Evolutionary conservation across 2,797 vertebrate genomes (phyloP).

Genomic region (Molossus molossus): DNA sequence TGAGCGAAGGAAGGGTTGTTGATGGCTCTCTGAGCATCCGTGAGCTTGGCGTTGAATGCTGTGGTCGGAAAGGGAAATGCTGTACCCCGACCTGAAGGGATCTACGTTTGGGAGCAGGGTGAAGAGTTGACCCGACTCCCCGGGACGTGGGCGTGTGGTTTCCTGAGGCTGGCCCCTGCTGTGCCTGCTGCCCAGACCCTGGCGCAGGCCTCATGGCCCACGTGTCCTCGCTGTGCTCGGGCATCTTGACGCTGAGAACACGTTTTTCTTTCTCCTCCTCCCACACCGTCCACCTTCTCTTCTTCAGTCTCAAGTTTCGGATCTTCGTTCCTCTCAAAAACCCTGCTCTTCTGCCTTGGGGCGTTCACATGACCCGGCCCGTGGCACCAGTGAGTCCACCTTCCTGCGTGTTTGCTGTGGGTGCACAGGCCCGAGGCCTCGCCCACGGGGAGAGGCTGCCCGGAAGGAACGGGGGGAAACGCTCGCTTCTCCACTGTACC

Average conservation of each 20-base stretch:
- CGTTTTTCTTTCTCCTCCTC: background rate
- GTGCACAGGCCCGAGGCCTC: background rate
- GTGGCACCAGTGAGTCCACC: background rate
- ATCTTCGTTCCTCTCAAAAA: background rate
- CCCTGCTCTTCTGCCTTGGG: background rate
- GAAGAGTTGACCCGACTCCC: background rate
- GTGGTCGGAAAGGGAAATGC: slow-evolving; percentile 65
- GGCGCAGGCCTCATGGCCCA: background rate
- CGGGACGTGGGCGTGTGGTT: slow-evolving; percentile 18
- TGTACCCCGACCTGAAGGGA: background rate
- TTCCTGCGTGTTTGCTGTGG: background rate
- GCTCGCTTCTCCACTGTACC: background rate
- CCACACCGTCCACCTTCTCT: too few species aligned
- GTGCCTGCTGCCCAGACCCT: background rate
- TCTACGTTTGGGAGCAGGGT: background rate
- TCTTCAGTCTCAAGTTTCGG: background rate
- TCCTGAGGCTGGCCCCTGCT: background rate
- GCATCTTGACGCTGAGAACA: background rate
- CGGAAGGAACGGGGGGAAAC: too few species aligned
- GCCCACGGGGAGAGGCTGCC: background rate
- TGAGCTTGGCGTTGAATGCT: background rate
- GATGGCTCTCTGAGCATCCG: background rate
- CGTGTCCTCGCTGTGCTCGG: background rate
- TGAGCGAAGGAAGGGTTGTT: background rate
- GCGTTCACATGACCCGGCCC: background rate